Evolutionary conservation across 2,797 vertebrate genomes (phyloP).

Genomic region (Cossypha polioptera): DNA sequence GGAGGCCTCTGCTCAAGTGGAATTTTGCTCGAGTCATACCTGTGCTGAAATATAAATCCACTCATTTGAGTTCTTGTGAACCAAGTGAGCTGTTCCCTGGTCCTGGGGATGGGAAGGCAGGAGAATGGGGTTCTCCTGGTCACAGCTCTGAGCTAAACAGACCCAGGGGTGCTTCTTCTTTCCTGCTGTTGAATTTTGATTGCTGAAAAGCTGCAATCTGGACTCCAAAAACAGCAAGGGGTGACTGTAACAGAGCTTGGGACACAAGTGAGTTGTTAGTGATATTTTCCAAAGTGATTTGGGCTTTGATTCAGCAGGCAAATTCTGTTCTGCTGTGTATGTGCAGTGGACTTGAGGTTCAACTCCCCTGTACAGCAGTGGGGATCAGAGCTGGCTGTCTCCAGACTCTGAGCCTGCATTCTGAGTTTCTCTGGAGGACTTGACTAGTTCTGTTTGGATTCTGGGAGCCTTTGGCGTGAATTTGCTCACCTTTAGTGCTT

Average conservation of each 20-base stretch:
- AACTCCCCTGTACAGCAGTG: not conserved
- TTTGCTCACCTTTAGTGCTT: constrained; percentile 73
- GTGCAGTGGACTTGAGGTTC: not conserved
- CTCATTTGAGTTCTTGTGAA: not conserved
- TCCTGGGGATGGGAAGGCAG: not conserved
- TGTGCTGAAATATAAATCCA: not conserved
- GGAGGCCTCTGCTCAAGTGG: constrained; percentile 43
- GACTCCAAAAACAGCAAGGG: constrained; percentile 5
- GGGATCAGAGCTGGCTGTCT: constrained; percentile 20
- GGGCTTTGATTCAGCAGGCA: constrained; percentile 16
- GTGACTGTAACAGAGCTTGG: constrained; percentile 38
- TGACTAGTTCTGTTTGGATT: constrained; percentile 43
- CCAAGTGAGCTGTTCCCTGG: not conserved
- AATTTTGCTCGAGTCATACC: constrained; percentile 21
- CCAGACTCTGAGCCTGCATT: constrained; percentile 21
- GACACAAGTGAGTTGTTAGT: not conserved
- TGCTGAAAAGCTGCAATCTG: not conserved
- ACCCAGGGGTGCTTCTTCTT: not conserved
- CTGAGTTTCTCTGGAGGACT: constrained; percentile 52
- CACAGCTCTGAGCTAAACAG: not conserved
- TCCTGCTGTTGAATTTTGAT: not conserved
- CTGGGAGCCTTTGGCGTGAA: constrained; percentile 64
- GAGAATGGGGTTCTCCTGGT: constrained; percentile 1
- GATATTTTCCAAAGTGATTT: not conserved
- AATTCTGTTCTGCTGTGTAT: not conserved